Evolutionary conservation across 1,140 invertebrate genomes (phyloP).

Genomic region (Drosophila simulans): DNA sequence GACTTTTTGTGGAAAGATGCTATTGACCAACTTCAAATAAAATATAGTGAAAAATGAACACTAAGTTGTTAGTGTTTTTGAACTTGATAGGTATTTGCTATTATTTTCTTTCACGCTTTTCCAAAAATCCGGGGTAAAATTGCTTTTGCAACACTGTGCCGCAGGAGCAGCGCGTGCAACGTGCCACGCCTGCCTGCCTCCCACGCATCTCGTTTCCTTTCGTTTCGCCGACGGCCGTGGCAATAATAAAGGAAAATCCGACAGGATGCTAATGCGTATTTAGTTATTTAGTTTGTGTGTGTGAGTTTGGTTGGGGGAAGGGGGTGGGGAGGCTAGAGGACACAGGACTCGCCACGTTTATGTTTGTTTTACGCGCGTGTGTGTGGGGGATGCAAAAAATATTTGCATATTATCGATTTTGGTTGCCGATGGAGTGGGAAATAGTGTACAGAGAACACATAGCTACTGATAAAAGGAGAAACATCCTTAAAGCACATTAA

Average conservation of each 20-base stretch:
- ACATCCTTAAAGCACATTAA: slow-evolving; percentile 12
- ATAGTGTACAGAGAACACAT: slow-evolving; percentile 30
- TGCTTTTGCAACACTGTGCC: slow-evolving; percentile 37
- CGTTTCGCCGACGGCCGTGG: slow-evolving; percentile 40
- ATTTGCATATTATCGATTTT: slow-evolving; percentile 82
- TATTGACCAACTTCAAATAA: no score
- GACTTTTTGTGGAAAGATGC: no score
- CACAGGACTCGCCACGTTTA: slow-evolving; percentile 44
- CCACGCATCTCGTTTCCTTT: slow-evolving; percentile 39
- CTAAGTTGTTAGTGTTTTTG: no score
- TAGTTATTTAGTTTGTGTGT: slow-evolving; percentile 74
- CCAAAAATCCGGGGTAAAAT: background rate
- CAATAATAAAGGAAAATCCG: slow-evolving; percentile 82
- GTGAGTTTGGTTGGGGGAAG: slow-evolving; percentile 14
- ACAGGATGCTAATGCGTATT: slow-evolving; percentile 83
- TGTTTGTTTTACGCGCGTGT: slow-evolving; percentile 68
- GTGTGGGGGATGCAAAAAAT: slow-evolving; percentile 39
- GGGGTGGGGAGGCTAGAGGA: slow-evolving; percentile 1
- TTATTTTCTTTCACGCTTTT: background rate
- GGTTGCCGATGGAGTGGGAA: slow-evolving; percentile 2
- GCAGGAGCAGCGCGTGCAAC: slow-evolving; percentile 40
- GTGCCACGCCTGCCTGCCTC: slow-evolving; percentile 27
- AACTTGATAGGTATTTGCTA: background rate
- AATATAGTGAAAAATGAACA: no score
- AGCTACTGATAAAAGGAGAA: slow-evolving; percentile 13